These are phyloP conservation scores for Uromys caudimaculatus DNA, from an alignment of 2,797 vertebrate genomes.

Conservation along the genomic window DNA sequence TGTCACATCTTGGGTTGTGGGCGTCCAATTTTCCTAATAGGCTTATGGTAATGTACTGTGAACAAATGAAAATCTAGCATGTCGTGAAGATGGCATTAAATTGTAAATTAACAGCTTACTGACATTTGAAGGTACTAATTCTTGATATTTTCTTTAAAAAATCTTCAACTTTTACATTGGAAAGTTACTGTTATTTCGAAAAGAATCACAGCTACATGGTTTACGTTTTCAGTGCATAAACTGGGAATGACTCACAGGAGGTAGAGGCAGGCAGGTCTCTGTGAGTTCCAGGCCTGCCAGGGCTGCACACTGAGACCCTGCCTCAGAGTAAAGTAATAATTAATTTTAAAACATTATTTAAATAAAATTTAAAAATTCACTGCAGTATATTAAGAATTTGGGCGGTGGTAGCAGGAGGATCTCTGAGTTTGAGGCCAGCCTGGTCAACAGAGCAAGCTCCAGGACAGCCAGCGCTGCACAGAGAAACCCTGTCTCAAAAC, in stretches of 20 bases:
- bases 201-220: background rate
- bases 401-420: background rate
- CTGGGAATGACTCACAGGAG: too few species aligned
- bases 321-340: background rate
- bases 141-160: background rate
- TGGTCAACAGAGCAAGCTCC: background rate
- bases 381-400: background rate
- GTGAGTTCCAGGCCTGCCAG: background rate
- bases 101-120: conserved; percentile 8
- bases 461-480: background rate
- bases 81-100: background rate
- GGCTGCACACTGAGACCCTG: background rate
- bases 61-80: background rate
- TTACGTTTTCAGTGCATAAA: background rate
- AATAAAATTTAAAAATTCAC: background rate
- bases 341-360: background rate
- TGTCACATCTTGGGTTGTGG: background rate
- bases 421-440: background rate
- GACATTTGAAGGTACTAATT: background rate
- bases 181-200: background rate
- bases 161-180: conserved; percentile 9
- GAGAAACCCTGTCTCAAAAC: background rate
- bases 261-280: too few species aligned
- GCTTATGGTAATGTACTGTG: background rate
- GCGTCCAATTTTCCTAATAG: conserved; percentile 28